Conservation (phyloP, 2,888 invertebrate species). For the Hemithea aestivaria region DNA sequence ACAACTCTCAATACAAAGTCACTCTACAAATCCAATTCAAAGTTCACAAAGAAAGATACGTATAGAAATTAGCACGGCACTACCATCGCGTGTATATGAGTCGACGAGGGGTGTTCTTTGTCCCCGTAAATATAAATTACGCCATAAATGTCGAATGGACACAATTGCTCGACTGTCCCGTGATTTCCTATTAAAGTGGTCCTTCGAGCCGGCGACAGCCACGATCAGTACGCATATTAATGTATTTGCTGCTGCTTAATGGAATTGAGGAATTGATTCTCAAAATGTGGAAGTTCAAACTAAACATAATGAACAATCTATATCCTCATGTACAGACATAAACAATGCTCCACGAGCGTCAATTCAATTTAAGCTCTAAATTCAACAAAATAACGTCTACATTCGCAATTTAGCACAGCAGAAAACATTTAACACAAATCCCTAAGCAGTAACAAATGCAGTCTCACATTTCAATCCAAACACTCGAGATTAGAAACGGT, state of each 20-base stretch:
- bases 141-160: slow-evolving; percentile 63
- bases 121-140: slow-evolving; percentile 60
- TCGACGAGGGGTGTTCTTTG: slow-evolving; percentile 35
- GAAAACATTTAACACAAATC: too few species aligned
- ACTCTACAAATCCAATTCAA: neutral
- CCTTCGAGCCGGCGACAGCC: slow-evolving; percentile 15
- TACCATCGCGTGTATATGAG: slow-evolving; percentile 11
- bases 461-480: slow-evolving; percentile 7
- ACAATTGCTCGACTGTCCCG: slow-evolving; percentile 48
- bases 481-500: slow-evolving; percentile 8
- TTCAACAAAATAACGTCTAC: too few species aligned
- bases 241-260: slow-evolving; percentile 8
- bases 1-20: neutral
- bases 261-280: neutral
- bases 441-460: slow-evolving; percentile 6
- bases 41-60: slow-evolving; percentile 5
- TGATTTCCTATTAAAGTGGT: slow-evolving; percentile 40
- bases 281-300: too few species aligned
- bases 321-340: too few species aligned
- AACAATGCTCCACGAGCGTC: too few species aligned
- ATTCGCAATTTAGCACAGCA: too few species aligned
- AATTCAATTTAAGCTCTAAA: too few species aligned
- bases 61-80: slow-evolving; percentile 3
- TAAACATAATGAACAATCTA: too few species aligned
- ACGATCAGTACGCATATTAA: slow-evolving; percentile 11